Base-by-base conservation (phyloP, 2,888 invertebrate genomes). In the Geophilus truncorum region DNA sequence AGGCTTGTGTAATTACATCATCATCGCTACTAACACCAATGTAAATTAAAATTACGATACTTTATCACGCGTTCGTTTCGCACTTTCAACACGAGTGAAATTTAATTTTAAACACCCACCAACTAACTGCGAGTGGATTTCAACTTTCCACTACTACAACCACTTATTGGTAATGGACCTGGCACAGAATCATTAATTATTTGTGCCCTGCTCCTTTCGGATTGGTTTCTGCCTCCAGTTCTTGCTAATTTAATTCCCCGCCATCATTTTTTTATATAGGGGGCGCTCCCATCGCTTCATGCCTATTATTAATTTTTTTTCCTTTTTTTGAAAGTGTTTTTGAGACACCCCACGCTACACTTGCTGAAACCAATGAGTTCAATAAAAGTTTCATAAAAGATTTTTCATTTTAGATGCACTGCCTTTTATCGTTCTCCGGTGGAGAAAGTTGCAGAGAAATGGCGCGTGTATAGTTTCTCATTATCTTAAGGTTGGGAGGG, bases 401-500 rank as follows among this genome's bases (percentile, higher is more conserved):
- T 62, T 62, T 62, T 62, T 62, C 23, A 62, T 62, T 3, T 18
- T n/a, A 23, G 57, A 62, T 62, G 57, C 57, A 62, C 18, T 1
- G 23, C n/a, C 57, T 62, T 62, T 6, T 23, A 62, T 62, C 57
- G 57, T 62, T 21, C 6, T 23, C 57, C 9, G 1, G 4, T 1
- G 15, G 40, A 15, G 4, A 62, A 62, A 62, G 21, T 62, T 62
- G 18, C 0, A n/a, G 57, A 62, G 1, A 62, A 62, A 62, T 62
- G 57, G 57, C 18, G 57, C 57, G 57, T 62, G 57, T 62, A 62
- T 21, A 62, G 57, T 62, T 62, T 62, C 57, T 62, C 57, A 62
- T 62, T 62, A 62, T 62, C 57, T 62, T 62, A 62, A 23, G 9
- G n/a, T 21, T 62, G n/a, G n/a, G n/a, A n/a, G n/a, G n/a, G n/a